Base-by-base conservation (phyloP, 2,888 invertebrate genomes). In the Drosophila siamana region DNA sequence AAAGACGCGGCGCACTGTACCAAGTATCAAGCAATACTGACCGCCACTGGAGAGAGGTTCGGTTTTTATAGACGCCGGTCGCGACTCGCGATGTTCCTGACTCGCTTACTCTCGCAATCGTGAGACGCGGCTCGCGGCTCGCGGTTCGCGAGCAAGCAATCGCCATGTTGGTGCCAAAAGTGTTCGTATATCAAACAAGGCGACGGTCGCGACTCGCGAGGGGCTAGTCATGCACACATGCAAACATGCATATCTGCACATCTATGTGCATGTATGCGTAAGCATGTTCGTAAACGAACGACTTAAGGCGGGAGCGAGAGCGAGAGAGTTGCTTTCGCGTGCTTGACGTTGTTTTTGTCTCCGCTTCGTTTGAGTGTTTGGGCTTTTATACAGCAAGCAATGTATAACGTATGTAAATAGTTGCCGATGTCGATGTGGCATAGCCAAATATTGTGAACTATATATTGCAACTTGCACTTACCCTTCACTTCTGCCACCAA, bases 21-120 rank as follows among this genome's bases (percentile, higher is more conserved):
- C 63, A 74, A 80, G 69, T 59, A 72, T 62, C 62, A 80, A 80
- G 61, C 69, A 69, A 61, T 48, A 84, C 72, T 85, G 82, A 66
- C 62, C 19, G 41, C n/a, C 24, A 52, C 28, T 59, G 54, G 48
- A 66, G 70, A 81, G 76, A 19, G 33, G 41, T 9, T 26, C 19
- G 19, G 24, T 67, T 84, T 88, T 86, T 85, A 85, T 85, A 85
- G 68, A 48, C 48, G n/a, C 30, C 19, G 26, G 28, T 7, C 26
- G 26, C 26, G 1, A 7, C 7, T 26, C 28, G 54, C 13, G 19
- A 9, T 41, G 13, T 30, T 16, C 40, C 30, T 43, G 48, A 13
- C 13, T 33, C 51, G 28, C 41, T 33, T 0, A n/a, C 33, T 33
- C n/a, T 33, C 30, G 22, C 2, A 51, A 9, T 38, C 30, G 40